Percentiles rank a stretch among this genome's conserved stretches.
phyloP scores from a whole-genome alignment of 1,140 invertebrate genomes.

The Bombus sylvicola region DNA sequence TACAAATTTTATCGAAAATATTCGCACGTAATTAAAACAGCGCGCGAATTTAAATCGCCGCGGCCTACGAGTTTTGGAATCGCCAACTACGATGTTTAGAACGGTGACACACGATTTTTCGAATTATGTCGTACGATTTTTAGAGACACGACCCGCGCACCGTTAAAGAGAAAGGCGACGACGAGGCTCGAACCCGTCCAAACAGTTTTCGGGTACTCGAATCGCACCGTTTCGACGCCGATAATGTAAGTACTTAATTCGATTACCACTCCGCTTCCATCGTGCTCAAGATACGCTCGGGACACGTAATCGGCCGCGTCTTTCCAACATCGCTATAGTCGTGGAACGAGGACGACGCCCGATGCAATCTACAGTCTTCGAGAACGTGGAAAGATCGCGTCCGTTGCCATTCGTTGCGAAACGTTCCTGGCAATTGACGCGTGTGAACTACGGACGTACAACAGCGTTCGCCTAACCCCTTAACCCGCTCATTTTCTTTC shows the following conservation, averaged over 20 bases:
- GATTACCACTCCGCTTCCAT: conserved; percentile 36
- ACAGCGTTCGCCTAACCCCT: not conserved
- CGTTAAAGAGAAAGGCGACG: not conserved
- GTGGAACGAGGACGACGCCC: not conserved
- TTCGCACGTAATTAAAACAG: too few species aligned
- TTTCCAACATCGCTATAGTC: not conserved
- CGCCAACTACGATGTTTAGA: too few species aligned
- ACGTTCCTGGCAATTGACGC: not conserved
- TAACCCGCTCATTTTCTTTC: too few species aligned
- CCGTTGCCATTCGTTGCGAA: not conserved
- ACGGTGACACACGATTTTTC: not conserved
- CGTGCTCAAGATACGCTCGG: conserved; percentile 12
- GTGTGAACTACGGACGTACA: too few species aligned
- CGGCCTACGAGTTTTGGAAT: too few species aligned
- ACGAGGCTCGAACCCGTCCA: not conserved
- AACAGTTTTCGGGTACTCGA: not conserved
- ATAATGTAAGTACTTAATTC: conserved; percentile 36
- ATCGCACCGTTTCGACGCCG: not conserved
- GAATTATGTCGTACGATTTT: not conserved
- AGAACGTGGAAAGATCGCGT: not conserved
- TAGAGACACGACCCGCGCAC: not conserved
- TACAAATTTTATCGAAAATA: too few species aligned
- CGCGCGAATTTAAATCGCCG: too few species aligned
- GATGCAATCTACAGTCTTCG: not conserved
- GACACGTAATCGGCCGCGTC: conserved; percentile 17